A percentile compares a stretch with the other conserved stretches of the same genome.
Evolutionary conservation across 2,113 vertebrate species (phyloP).

Genomic region (Cygnus atratus): DNA sequence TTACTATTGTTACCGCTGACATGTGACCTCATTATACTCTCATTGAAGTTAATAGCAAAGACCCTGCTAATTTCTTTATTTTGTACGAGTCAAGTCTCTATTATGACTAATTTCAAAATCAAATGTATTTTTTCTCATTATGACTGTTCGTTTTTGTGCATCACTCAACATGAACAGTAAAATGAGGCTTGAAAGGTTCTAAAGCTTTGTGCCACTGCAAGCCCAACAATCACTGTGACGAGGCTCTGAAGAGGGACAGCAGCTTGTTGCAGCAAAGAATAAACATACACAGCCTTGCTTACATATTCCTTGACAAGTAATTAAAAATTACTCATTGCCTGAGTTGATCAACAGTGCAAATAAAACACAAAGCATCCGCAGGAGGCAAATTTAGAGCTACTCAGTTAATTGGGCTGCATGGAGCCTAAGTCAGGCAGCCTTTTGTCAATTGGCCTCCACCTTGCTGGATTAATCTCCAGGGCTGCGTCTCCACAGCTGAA

Average conservation of each 20-base stretch:
- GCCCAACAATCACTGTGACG: background rate
- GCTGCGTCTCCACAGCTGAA: background rate
- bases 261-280: background rate
- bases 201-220: background rate
- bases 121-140: background rate
- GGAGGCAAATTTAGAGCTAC: conserved; percentile 46
- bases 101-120: background rate
- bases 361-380: conserved; percentile 47
- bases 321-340: conserved; percentile 35
- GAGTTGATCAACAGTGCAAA: conserved; percentile 45
- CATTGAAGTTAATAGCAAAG: background rate
- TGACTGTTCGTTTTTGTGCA: background rate
- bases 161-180: background rate
- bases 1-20: background rate
- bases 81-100: background rate
- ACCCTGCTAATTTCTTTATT: background rate
- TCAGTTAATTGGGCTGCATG: conserved; percentile 42
- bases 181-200: background rate
- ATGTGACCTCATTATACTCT: background rate
- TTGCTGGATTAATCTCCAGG: conserved; percentile 2
- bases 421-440: conserved; percentile 20
- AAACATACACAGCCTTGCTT: background rate
- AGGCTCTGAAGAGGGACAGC: background rate
- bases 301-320: background rate
- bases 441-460: background rate